Evolutionary conservation across 2,797 vertebrate species (phyloP).

Genomic region (Sciurus carolinensis): DNA sequence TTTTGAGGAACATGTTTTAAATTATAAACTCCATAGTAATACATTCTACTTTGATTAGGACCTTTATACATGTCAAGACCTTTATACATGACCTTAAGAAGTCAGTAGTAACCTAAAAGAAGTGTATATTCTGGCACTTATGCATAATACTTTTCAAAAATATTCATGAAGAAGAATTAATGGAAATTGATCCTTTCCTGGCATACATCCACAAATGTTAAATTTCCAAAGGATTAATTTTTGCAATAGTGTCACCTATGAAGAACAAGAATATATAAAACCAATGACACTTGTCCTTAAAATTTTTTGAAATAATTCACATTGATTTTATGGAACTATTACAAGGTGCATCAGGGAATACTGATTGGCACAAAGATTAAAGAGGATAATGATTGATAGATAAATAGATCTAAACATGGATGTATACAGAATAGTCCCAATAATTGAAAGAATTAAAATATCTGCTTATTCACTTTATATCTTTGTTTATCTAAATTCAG

Average conservation of each 20-base stretch:
- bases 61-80: neutral
- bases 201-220: constrained; percentile 13
- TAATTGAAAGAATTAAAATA: constrained; percentile 44
- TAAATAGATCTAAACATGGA: neutral
- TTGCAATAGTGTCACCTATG: neutral
- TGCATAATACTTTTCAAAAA: neutral
- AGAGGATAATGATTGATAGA: neutral
- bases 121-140: neutral
- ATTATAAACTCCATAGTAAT: neutral
- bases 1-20: constrained; percentile 6
- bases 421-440: neutral
- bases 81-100: neutral
- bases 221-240: constrained; percentile 42
- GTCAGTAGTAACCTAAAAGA: constrained; percentile 12
- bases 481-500: neutral
- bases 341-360: neutral
- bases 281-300: neutral
- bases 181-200: neutral
- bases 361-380: constrained; percentile 34
- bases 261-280: neutral
- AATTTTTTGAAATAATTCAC: constrained; percentile 34
- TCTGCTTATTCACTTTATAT: neutral
- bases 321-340: neutral
- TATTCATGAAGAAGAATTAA: neutral
- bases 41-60: neutral